Conservation (phyloP, 2,113 vertebrate genomes). For the Passer montanus region DNA sequence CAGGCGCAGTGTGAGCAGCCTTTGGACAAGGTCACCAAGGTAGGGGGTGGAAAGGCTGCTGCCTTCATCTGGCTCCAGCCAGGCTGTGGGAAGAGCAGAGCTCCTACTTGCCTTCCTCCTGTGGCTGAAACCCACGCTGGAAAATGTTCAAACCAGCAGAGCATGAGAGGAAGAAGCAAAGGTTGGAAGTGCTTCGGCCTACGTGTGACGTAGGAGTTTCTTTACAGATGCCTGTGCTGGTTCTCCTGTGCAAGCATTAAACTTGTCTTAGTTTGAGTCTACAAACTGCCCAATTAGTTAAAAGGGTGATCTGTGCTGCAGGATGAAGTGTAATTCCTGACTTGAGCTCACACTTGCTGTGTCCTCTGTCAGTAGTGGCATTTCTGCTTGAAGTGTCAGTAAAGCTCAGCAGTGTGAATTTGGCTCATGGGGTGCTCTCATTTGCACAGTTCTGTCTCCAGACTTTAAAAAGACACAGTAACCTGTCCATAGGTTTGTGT, state of each 20-base stretch:
- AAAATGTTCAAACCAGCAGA: background rate
- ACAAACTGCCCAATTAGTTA: background rate
- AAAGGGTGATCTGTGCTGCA: background rate
- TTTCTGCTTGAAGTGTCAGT: background rate
- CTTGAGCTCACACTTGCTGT: background rate
- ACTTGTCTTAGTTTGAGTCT: background rate
- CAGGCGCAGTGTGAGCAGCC: constrained; percentile 87
- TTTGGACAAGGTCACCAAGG: constrained; percentile 84
- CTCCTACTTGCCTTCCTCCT: background rate
- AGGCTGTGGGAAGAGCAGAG: constrained; percentile 22
- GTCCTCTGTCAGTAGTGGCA: background rate
- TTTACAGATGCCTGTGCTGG: background rate
- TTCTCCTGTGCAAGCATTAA: background rate
- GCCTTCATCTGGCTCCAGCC: background rate
- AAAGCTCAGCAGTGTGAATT: background rate
- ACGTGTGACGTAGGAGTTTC: background rate
- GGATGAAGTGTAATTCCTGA: background rate
- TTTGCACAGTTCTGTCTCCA: background rate
- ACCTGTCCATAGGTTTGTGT: background rate
- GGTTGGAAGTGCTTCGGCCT: constrained; percentile 1
- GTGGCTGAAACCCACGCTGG: background rate
- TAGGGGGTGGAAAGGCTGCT: constrained; percentile 45
- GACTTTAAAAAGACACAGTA: background rate
- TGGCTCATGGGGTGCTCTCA: background rate
- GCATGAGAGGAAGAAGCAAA: background rate